Evolutionary conservation across 1,140 invertebrate genomes (phyloP).

Genomic region (Cydia pomonella): DNA sequence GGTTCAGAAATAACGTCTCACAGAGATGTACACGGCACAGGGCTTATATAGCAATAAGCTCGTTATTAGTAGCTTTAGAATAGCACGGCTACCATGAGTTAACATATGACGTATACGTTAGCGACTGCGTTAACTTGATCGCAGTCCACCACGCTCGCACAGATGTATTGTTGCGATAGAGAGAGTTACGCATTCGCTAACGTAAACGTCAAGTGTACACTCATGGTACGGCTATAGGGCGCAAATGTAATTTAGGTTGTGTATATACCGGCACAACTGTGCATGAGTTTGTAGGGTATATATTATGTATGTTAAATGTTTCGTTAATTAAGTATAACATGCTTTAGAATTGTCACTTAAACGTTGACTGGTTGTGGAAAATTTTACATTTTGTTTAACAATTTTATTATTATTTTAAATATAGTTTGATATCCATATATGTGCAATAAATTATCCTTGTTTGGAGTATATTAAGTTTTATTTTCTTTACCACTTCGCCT

Average conservation of each 20-base stretch:
- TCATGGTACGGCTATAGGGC: too few species aligned
- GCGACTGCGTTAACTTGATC: too few species aligned
- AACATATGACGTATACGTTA: too few species aligned
- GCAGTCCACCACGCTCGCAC: too few species aligned
- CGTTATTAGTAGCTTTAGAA: slow-evolving; percentile 68
- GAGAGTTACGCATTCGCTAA: too few species aligned
- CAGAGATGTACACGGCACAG: slow-evolving; percentile 56
- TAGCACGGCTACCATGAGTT: too few species aligned
- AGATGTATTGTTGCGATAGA: too few species aligned
- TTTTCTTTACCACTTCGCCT: slow-evolving; percentile 34
- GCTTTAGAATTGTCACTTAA: slow-evolving; percentile 24
- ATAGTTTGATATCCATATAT: slow-evolving; percentile 36
- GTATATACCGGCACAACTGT: slow-evolving; percentile 7
- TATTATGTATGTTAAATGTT: slow-evolving; percentile 25
- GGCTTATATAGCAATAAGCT: slow-evolving; percentile 66
- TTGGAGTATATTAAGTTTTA: slow-evolving; percentile 37
- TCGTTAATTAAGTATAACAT: slow-evolving; percentile 13
- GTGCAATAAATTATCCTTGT: slow-evolving; percentile 43
- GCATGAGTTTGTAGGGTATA: slow-evolving; percentile 24
- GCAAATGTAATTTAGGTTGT: slow-evolving; percentile 34
- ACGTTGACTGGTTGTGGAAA: slow-evolving; percentile 10
- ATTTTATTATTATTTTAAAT: slow-evolving; percentile 30
- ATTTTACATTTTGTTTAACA: neutral
- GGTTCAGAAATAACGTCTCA: slow-evolving; percentile 57
- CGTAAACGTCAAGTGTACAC: too few species aligned